These are phyloP conservation scores for Manis pentadactyla DNA, from an alignment of 2,797 vertebrate species.

Conservation along the genomic window DNA sequence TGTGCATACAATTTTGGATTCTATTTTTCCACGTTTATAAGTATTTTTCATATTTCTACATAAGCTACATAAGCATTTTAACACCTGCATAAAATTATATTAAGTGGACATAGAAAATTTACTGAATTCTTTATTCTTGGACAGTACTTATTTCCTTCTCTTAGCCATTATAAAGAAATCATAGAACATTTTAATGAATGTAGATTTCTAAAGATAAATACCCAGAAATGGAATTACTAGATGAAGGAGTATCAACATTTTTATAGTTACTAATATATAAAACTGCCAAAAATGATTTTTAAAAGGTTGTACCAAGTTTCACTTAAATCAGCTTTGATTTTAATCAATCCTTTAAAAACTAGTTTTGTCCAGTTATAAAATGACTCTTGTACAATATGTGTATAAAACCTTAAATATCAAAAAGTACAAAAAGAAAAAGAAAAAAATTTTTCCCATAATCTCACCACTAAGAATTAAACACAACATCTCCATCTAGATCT, in stretches of 20 bases:
- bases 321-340: constrained; percentile 2
- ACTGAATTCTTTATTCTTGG: neutral
- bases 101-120: neutral
- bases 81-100: neutral
- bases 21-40: neutral
- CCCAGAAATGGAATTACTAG: constrained; percentile 12
- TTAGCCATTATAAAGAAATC: neutral
- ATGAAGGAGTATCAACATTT: neutral
- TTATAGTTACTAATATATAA: neutral
- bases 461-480: neutral
- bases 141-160: neutral
- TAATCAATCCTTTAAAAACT: neutral
- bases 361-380: constrained; percentile 13
- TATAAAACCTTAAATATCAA: neutral
- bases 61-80: constrained; percentile 36
- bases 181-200: neutral
- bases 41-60: neutral
- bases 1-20: neutral
- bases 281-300: neutral
- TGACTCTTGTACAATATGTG: neutral
- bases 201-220: neutral
- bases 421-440: neutral
- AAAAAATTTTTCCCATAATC: neutral
- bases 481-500: neutral
- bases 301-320: neutral